Percentiles rank a stretch among this genome's conserved stretches.
Evolutionary conservation across 2,888 invertebrate species (phyloP).

Genomic region (Furcula furcula): DNA sequence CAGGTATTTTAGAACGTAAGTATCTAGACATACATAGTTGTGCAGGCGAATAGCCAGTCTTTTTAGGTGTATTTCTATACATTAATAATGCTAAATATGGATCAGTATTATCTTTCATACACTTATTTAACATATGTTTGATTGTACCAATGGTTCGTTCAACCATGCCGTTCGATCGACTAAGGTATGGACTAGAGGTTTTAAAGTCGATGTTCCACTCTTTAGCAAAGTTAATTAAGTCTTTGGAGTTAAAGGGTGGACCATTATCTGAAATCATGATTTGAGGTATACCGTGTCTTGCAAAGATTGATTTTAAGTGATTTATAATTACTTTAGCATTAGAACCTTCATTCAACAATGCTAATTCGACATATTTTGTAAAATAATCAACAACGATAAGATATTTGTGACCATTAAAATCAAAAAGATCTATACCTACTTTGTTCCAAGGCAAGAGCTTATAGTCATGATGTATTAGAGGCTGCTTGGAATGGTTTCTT

Average conservation of each 20-base stretch:
- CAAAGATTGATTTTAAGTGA: neutral
- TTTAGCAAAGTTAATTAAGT: constrained; percentile 1
- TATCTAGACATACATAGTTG: constrained; percentile 3
- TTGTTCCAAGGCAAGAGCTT: neutral
- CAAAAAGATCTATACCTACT: neutral
- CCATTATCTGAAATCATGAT: constrained; percentile 4
- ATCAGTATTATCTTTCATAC: constrained; percentile 3
- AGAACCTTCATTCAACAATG: neutral
- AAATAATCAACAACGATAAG: neutral
- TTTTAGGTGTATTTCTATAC: constrained; percentile 6
- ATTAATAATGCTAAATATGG: constrained; percentile 3
- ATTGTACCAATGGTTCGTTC: constrained; percentile 3
- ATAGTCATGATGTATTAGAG: neutral
- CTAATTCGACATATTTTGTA: neutral
- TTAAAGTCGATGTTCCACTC: constrained; percentile 4
- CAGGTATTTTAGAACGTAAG: neutral
- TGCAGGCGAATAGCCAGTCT: constrained; percentile 2
- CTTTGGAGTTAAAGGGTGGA: constrained; percentile 5
- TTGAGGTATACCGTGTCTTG: neutral
- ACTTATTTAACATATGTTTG: constrained; percentile 5
- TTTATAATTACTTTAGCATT: neutral
- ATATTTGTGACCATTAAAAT: neutral
- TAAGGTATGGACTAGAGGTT: constrained; percentile 5
- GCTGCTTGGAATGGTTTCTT: neutral
- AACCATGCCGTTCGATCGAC: constrained; percentile 4